Evolutionary conservation across 2,113 vertebrate genomes (phyloP).

Genomic region (Crotalus tigris): DNA sequence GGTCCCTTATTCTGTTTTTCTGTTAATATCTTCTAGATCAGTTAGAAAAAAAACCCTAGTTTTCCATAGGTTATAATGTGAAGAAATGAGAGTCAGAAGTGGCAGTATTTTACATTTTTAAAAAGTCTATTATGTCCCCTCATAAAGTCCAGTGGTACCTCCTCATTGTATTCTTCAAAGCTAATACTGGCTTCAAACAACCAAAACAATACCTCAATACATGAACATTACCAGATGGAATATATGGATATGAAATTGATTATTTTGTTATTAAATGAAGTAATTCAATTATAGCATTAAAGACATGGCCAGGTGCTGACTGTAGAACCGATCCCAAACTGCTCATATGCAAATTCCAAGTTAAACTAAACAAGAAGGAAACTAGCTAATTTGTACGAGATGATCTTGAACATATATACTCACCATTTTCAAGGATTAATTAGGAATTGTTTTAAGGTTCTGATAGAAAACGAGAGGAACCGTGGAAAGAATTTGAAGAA

Average conservation of each 20-base stretch:
- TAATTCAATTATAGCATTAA: neutral
- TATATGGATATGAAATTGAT: neutral
- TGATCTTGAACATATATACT: neutral
- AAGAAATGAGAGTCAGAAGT: neutral
- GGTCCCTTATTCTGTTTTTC: too few species aligned
- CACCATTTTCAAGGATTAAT: neutral
- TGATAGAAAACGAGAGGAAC: neutral
- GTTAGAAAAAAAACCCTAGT: neutral
- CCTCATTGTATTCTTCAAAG: neutral
- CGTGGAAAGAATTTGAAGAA: neutral
- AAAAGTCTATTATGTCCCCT: neutral
- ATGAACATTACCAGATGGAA: neutral
- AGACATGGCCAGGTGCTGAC: neutral
- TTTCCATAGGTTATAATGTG: neutral
- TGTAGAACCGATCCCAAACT: neutral
- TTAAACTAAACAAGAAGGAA: neutral
- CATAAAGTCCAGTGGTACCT: neutral
- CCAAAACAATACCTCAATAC: neutral
- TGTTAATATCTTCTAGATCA: neutral
- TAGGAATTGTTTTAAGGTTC: neutral
- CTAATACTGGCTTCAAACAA: neutral
- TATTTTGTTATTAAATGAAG: neutral
- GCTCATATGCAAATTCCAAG: neutral
- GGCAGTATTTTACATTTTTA: neutral
- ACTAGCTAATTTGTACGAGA: neutral